phyloP scores from a whole-genome alignment of 1,140 invertebrate genomes.

The Macrostomum lignano region DNA sequence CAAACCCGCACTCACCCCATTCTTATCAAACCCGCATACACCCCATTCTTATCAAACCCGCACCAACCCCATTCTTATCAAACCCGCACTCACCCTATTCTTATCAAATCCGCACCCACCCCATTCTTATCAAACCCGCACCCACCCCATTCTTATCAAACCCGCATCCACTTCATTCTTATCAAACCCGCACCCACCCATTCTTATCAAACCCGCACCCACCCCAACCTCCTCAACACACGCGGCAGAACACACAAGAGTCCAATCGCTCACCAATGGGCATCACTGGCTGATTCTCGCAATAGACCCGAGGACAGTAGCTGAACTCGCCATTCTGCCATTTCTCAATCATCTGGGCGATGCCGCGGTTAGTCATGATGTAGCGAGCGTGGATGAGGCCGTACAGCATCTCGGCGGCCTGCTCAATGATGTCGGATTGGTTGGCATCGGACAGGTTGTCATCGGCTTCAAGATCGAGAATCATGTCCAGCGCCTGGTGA shows the following conservation, averaged over 20 bases:
- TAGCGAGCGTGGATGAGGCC: constrained; percentile 95
- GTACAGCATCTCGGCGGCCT: constrained; percentile 97
- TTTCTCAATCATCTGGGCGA: constrained; percentile 69
- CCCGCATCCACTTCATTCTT: too few species aligned
- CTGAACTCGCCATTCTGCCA: constrained; percentile 96
- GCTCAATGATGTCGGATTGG: constrained; percentile 91
- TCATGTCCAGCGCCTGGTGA: constrained; percentile 94
- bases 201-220: too few species aligned
- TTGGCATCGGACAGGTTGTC: constrained; percentile 64
- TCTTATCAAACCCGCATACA: too few species aligned
- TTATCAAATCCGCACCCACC: too few species aligned
- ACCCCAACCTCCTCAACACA: not conserved
- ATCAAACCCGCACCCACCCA: too few species aligned
- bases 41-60: too few species aligned
- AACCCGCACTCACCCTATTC: too few species aligned
- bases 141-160: too few species aligned
- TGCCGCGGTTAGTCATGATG: constrained; percentile 92
- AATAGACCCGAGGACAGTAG: constrained; percentile 66
- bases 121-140: too few species aligned
- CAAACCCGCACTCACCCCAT: too few species aligned
- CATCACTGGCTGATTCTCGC: constrained; percentile 82
- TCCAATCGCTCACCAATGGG: constrained; percentile 45
- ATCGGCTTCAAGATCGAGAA: constrained; percentile 79
- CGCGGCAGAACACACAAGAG: constrained; percentile 3
- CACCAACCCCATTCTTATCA: too few species aligned